Base-by-base conservation (phyloP, 1,140 invertebrate species). In the Teleogryllus occipitalis region DNA sequence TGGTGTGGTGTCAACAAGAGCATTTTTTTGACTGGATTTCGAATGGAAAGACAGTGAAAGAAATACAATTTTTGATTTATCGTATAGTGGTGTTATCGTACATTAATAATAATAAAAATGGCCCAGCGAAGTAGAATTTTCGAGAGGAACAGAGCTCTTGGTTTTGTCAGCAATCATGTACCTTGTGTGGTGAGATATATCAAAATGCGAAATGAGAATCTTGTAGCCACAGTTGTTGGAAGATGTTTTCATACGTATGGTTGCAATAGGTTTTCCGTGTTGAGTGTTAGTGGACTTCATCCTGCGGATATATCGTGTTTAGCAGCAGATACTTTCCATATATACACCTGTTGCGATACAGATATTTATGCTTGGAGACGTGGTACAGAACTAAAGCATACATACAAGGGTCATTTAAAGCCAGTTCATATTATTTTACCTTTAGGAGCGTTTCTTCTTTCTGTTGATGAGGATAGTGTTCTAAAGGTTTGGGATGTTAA, bases 181-280 rank as follows among this genome's bases (percentile, higher is more conserved):
- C 96, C 97, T 7, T 90, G 96, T 72, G 90, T 93, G 74, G 91
- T 94, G 10, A 89, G 96, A 81, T 97, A 96, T 85, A 95, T 98
- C 78, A 90, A 93, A 84, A 90, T 90, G 81, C 89, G 96, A 81
- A 93, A 95, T 83, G 96, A 98, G 87, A 95, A 95, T 83, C 88
- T 98, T 27, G 90, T 98, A 22, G 91, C 96, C 72, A 97, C 96
- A 12, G 95, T 93, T 84, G 93, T 97, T 49, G 97, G 97, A 10
- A 94, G 93, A 85, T 90, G 93, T 77, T 98, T 98, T 86, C 96
- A 98, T 84, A 97, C 95, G 0, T 98, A 98, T 85, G 94, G 94
- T 48, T 93, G 92, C 84, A 89, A 90, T 21, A 95, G 96, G 84
- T 93, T 98, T 80, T 90, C 92, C 8, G 88, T 98, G 22, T 84